Conservation (phyloP, 2,888 invertebrate species). For the Xanthia icteritia region DNA sequence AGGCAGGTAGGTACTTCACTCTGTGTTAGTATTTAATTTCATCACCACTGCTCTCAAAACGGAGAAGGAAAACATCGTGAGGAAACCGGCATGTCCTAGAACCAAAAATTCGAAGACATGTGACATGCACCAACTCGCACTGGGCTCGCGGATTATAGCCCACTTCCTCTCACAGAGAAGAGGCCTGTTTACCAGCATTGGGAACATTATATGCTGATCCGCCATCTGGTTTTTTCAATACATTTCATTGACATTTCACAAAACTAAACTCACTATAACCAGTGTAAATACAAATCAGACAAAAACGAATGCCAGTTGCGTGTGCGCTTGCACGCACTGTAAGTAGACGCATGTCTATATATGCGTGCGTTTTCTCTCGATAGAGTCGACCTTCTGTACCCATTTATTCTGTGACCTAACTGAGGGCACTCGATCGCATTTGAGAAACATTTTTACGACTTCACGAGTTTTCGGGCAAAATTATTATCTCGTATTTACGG, state of each 20-base stretch:
- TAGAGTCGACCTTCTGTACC: background rate
- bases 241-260: background rate
- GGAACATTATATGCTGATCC: too few species aligned
- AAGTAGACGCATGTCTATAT: background rate
- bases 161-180: too few species aligned
- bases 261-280: too few species aligned
- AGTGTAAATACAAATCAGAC: background rate
- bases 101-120: too few species aligned
- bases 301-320: background rate
- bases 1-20: too few species aligned
- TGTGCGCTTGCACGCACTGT: background rate
- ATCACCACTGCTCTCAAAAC: too few species aligned
- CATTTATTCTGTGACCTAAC: background rate
- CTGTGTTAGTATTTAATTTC: too few species aligned
- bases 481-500: conserved; percentile 52
- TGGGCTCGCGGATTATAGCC: too few species aligned
- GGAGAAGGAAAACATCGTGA: too few species aligned
- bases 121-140: too few species aligned
- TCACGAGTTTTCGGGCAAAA: conserved; percentile 46
- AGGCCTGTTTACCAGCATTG: too few species aligned
- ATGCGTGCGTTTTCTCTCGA: background rate
- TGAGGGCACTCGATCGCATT: conserved; percentile 50
- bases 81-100: too few species aligned
- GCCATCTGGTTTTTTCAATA: background rate
- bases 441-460: conserved; percentile 53